These are phyloP conservation scores for Drosophila kohkoa DNA, from an alignment of 1,140 invertebrate genomes.

Conservation along the genomic window DNA sequence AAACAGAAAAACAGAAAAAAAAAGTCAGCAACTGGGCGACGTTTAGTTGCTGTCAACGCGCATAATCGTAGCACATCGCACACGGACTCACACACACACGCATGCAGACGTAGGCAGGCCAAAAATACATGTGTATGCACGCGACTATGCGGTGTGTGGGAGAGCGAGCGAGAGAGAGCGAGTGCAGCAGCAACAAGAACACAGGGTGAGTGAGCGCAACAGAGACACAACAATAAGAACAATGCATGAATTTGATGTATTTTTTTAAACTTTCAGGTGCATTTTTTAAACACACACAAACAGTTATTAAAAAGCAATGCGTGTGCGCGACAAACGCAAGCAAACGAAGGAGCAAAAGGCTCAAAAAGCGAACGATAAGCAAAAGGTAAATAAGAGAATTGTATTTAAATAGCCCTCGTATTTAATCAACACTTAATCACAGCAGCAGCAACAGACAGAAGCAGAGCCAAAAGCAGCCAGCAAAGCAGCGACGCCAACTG, in stretches of 20 bases:
- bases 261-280: slow-evolving; percentile 26
- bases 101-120: not conserved
- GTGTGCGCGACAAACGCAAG: slow-evolving; percentile 73
- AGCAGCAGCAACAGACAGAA: slow-evolving; percentile 30
- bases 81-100: slow-evolving; percentile 31
- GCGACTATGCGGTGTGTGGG: slow-evolving; percentile 32
- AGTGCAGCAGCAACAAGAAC: slow-evolving; percentile 10
- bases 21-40: slow-evolving; percentile 43
- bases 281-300: slow-evolving; percentile 19
- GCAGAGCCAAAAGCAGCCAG: not conserved
- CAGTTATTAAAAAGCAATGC: slow-evolving; percentile 44
- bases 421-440: not conserved
- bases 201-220: slow-evolving; percentile 57
- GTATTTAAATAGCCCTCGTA: not conserved
- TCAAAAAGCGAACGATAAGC: slow-evolving; percentile 41
- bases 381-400: slow-evolving; percentile 30
- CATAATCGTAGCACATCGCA: slow-evolving; percentile 77
- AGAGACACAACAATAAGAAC: slow-evolving; percentile 47
- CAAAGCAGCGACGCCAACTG: slow-evolving; percentile 31
- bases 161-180: slow-evolving; percentile 22
- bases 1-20: slow-evolving; percentile 35
- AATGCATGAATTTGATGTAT: slow-evolving; percentile 7
- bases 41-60: slow-evolving; percentile 73
- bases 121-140: slow-evolving; percentile 21
- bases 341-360: slow-evolving; percentile 54